Conservation (phyloP, 2,888 invertebrate genomes). For the Pegoplata infirma region DNA sequence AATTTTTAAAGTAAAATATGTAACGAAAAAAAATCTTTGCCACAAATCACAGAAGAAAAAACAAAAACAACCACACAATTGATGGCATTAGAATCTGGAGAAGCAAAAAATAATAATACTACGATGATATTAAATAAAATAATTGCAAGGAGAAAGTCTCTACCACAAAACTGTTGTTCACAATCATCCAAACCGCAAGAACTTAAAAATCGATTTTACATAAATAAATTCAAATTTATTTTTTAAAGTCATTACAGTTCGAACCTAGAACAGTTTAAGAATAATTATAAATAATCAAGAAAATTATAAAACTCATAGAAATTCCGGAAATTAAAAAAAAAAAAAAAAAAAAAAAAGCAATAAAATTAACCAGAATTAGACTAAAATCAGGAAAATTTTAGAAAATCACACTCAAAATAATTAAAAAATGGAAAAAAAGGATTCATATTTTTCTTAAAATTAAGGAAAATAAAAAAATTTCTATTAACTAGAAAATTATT, state of each 20-base stretch:
- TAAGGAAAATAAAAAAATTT: too few species aligned
- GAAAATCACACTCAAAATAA: too few species aligned
- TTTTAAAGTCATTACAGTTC: not conserved
- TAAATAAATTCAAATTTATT: not conserved
- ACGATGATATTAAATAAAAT: slow-evolving; percentile 57
- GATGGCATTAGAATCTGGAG: slow-evolving; percentile 59
- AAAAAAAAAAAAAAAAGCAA: too few species aligned
- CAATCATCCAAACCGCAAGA: not conserved
- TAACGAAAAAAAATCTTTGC: slow-evolving; percentile 30
- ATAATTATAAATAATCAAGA: too few species aligned
- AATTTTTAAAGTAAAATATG: slow-evolving; percentile 32
- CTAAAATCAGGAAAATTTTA: too few species aligned
- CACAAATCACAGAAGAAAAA: slow-evolving; percentile 49
- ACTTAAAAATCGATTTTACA: too few species aligned
- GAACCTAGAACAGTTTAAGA: not conserved
- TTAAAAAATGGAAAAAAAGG: too few species aligned
- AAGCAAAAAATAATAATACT: slow-evolving; percentile 35
- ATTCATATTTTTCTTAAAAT: too few species aligned
- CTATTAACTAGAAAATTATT: too few species aligned
- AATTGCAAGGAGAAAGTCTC: slow-evolving; percentile 61
- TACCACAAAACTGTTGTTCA: slow-evolving; percentile 54
- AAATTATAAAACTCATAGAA: too few species aligned
- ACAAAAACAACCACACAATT: slow-evolving; percentile 42
- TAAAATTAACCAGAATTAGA: too few species aligned
- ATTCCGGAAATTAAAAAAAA: too few species aligned